These are phyloP conservation scores for Cheirogaleus medius DNA, from an alignment of 2,113 vertebrate species.

Conservation along the genomic window DNA sequence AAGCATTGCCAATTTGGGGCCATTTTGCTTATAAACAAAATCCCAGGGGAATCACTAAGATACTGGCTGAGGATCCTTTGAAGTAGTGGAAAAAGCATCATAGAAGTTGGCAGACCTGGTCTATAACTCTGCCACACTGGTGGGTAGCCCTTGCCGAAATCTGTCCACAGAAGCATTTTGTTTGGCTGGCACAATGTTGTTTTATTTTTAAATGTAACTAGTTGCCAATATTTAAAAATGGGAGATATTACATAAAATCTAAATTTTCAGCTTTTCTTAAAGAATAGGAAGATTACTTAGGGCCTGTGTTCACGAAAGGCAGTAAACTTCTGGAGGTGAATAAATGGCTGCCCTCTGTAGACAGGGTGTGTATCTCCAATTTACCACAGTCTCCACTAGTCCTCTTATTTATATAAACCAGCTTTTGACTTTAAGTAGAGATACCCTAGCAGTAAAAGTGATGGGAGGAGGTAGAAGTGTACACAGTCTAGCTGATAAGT, in stretches of 20 bases:
- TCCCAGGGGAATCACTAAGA: neutral
- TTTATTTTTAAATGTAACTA: slow-evolving; percentile 50
- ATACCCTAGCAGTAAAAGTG: neutral
- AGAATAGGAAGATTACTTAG: neutral
- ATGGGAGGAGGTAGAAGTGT: neutral
- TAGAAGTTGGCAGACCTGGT: neutral
- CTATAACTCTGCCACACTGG: neutral
- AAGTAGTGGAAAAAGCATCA: neutral
- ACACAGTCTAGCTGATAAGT: neutral
- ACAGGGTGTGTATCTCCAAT: neutral
- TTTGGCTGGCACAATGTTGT: neutral
- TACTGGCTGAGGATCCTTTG: neutral
- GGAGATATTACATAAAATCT: neutral
- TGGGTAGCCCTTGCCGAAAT: slow-evolving; percentile 4
- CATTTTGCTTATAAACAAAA: slow-evolving; percentile 15
- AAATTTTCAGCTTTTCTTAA: slow-evolving; percentile 19
- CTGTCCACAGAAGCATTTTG: neutral
- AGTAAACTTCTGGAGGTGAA: neutral
- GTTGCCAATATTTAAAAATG: slow-evolving; percentile 12
- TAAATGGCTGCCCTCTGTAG: neutral
- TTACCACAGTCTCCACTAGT: neutral
- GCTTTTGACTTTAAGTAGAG: slow-evolving; percentile 11
- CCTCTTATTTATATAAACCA: slow-evolving; percentile 1
- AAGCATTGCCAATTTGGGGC: neutral
- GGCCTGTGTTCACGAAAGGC: neutral